Conservation (phyloP, 2,797 vertebrate genomes). For the Podarcis siculus region DNA sequence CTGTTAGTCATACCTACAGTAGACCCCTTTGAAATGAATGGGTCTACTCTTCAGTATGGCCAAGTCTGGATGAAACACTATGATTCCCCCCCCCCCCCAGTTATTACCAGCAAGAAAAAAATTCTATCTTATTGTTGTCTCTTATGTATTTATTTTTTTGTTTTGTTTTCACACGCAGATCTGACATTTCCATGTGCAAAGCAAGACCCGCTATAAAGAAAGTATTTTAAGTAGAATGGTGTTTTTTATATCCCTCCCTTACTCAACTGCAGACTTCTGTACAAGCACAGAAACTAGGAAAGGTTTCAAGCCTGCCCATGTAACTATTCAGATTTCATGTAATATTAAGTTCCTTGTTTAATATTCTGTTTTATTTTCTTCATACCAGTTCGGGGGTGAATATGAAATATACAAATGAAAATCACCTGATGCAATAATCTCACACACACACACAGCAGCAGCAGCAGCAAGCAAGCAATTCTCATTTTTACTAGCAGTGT, state of each 20-base stretch:
- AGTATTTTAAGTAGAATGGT: neutral
- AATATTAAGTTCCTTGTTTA: neutral
- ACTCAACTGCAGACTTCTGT: slow-evolving; percentile 14
- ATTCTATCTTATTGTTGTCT: too few species aligned
- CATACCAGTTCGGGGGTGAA: neutral
- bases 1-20: too few species aligned
- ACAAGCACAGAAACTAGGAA: neutral
- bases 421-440: neutral
- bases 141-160: too few species aligned
- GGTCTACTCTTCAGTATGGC: too few species aligned
- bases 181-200: neutral
- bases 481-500: neutral
- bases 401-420: neutral
- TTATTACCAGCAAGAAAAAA: too few species aligned
- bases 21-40: too few species aligned
- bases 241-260: neutral
- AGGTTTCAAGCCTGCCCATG: neutral
- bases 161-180: neutral
- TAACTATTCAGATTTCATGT: neutral
- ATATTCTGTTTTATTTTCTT: neutral
- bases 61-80: too few species aligned
- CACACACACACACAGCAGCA: neutral
- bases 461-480: too few species aligned
- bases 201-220: neutral
- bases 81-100: too few species aligned